Conservation (phyloP, 2,113 vertebrate genomes). For the Campylomormyrus numenius region DNA sequence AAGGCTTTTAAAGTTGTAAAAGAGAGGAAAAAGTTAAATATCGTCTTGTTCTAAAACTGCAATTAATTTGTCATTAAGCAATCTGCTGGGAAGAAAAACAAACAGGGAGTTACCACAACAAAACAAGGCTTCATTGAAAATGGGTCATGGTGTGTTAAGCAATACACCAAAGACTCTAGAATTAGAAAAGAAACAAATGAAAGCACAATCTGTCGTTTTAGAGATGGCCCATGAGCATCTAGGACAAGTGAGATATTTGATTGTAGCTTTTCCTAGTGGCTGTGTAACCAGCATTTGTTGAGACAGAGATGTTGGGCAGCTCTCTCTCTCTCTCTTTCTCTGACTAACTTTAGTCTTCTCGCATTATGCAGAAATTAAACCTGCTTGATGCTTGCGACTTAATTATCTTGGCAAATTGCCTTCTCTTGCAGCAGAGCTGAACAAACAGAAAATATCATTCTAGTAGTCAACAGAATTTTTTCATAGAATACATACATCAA, state of each 20-base stretch:
- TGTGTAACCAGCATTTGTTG: constrained; percentile 13
- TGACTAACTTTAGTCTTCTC: constrained; percentile 12
- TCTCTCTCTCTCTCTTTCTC: neutral
- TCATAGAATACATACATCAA: constrained; percentile 15
- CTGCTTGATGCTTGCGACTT: constrained; percentile 15
- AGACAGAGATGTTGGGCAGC: neutral
- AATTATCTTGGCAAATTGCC: constrained; percentile 14
- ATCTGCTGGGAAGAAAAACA: neutral
- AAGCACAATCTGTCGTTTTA: constrained; percentile 8
- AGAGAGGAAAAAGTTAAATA: neutral
- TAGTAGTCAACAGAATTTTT: neutral
- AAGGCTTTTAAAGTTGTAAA: neutral
- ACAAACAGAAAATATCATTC: constrained; percentile 9
- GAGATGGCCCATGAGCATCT: neutral
- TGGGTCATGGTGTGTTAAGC: constrained; percentile 9
- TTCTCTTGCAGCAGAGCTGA: neutral
- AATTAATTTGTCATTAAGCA: neutral
- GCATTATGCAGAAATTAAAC: constrained; percentile 5
- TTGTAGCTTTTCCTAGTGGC: constrained; percentile 13
- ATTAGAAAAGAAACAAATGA: neutral
- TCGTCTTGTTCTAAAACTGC: neutral
- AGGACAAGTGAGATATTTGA: neutral
- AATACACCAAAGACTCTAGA: neutral
- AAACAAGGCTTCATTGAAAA: neutral
- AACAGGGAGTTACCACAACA: neutral